Conservation (phyloP, 1,140 invertebrate genomes). For the Ganaspis sp. region DNA sequence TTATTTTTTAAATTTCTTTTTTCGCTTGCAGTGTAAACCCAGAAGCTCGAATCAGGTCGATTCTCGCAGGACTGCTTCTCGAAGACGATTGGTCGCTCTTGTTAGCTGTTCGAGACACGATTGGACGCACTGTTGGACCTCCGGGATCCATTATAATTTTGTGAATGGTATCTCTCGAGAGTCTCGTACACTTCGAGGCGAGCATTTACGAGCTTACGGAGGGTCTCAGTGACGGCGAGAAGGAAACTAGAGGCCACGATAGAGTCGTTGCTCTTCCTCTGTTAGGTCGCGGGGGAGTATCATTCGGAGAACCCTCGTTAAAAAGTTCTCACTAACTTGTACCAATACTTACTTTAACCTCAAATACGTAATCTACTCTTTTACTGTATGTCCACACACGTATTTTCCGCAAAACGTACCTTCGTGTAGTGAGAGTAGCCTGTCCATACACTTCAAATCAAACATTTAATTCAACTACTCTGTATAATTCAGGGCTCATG, state of each 20-base stretch:
- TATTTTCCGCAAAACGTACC: not conserved
- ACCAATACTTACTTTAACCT: constrained; percentile 29
- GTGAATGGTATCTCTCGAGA: constrained; percentile 49
- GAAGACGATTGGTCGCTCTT: constrained; percentile 46
- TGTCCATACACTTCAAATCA: not conserved
- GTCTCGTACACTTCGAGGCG: constrained; percentile 43
- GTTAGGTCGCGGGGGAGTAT: constrained; percentile 30
- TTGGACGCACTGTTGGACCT: constrained; percentile 41
- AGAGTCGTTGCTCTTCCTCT: constrained; percentile 34
- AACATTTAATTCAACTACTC: constrained; percentile 10
- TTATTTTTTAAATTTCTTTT: not conserved
- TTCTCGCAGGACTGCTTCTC: constrained; percentile 11
- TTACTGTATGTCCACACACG: not conserved
- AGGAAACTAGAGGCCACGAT: constrained; percentile 31
- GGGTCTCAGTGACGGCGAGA: constrained; percentile 21
- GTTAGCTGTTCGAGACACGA: constrained; percentile 37
- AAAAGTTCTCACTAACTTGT: constrained; percentile 31
- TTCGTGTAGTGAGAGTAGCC: too few species aligned
- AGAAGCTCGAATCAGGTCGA: constrained; percentile 24
- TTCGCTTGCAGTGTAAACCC: not conserved
- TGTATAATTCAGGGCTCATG: not conserved
- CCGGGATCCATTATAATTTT: constrained; percentile 48
- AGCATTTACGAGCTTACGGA: constrained; percentile 47
- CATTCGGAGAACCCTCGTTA: constrained; percentile 36
- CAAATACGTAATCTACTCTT: not conserved